Evolutionary conservation across 2,888 invertebrate species (phyloP), one percentile per base, ranked within the genome.

Genomic region (Lissocephala sabroskyi): DNA sequence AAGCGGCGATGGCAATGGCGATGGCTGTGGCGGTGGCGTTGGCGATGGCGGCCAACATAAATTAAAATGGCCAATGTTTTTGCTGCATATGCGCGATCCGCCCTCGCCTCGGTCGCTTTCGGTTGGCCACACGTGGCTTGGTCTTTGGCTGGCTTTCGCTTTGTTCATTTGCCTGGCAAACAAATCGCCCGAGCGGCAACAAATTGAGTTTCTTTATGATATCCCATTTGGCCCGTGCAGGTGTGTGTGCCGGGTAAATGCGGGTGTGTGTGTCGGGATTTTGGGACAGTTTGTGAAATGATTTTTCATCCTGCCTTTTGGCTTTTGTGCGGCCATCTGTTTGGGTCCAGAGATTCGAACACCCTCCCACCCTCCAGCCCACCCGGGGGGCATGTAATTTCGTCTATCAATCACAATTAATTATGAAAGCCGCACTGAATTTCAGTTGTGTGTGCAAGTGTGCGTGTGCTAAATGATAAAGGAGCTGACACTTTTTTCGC

Each of bases 341-440:
- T 75, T 44, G 47, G 52, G 44, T 52, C 47, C 37, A n/a, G n/a
- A n/a, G n/a, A n/a, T n/a, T n/a, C n/a, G n/a, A n/a, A n/a, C n/a
- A 49, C 44, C 55, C 52, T 23, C 7, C 23, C 23, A 23, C 5
- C 3, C 36, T 14, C 14, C 26, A 11, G 45, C 52, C 58, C 46
- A 59, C 43, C 55, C 64, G 59, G 52, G 59, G 48, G 62, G 56
- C 70, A 65, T 63, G 61, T 66, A 75, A 75, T 71, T 66, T 74
- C 56, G 62, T 56, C 57, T 65, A 81, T 81, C 71, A 75, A 80
- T 81, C 80, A 80, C 68, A 77, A 75, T 80, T 79, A 80, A 77
- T 76, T 19, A 43, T 23, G 23, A 7, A 23, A 23, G 35, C 14
- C 13, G 10, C 35, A 13, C 13, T 32, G 30, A 11, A 28, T n/a